Base-by-base conservation (phyloP, 2,888 invertebrate genomes). In the Ernsta delagoae region DNA sequence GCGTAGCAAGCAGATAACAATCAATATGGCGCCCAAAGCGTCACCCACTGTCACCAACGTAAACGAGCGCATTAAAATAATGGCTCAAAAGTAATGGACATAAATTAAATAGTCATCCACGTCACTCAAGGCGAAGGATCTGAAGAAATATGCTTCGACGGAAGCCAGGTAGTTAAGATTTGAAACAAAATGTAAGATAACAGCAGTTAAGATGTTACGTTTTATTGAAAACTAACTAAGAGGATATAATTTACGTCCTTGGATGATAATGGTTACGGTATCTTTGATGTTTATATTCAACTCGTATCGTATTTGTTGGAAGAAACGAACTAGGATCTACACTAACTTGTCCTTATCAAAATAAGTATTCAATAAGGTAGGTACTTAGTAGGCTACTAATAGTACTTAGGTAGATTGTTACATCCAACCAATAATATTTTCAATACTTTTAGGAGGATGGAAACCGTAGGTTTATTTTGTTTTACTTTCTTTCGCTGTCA, bases 141-240 rank as follows among this genome's bases (percentile, higher is more conserved):
- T 81, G 75, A 80, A 84, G 85, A 84, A 81, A 87, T 84, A 86
- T 79, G 76, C 79, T 80, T 77, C 87, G 89, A 87, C 92, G 89
- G 91, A 91, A 92, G 91, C 89, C 92, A 92, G 92, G 92, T 92
- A 92, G 92, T 92, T 86, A 89, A 92, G 92, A 92, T 92, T 79
- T 78, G 75, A 87, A 89, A 91, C 89, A 87, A 89, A 91, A 88
- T 89, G 86, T 84, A 78, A 88, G 92, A 93, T 92, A 92, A 92
- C 85, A 82, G 78, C 77, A 84, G 89, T 91, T 88, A 86, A 93
- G 92, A 90, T 86, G 90, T 93, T 85, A 83, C 80, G 79, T 90
- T 92, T 93, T 92, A 92, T 92, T 90, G 83, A 85, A 80, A 87
- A 84, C 83, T 87, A 88, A 90, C 90, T 88, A 90, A 88, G 83